Percentiles rank a stretch among this genome's conserved stretches.
phyloP scores from a whole-genome alignment of 2,888 invertebrate genomes.

The Melanostoma scalare region DNA sequence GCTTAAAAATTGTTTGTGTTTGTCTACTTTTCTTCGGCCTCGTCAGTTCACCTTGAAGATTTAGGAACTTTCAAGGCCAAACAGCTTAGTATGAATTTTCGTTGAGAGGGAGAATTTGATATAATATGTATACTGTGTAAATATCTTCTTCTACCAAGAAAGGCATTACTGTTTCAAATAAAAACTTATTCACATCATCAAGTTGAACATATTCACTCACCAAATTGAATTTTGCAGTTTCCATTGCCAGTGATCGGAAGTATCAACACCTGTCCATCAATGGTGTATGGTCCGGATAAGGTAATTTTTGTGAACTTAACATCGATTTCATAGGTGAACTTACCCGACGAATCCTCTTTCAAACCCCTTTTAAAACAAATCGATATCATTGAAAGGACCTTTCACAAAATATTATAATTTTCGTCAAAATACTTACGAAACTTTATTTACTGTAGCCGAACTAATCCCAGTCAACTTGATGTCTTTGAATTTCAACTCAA shows the following conservation, averaged over 20 bases:
- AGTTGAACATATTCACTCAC: constrained; percentile 68
- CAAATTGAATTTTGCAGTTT: constrained; percentile 73
- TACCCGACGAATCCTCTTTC: constrained; percentile 23
- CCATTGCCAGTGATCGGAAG: constrained; percentile 79
- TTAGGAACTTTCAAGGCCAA: too few species aligned
- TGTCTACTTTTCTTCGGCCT: too few species aligned
- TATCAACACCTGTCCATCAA: constrained; percentile 78
- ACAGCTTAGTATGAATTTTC: too few species aligned
- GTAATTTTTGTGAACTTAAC: constrained; percentile 75
- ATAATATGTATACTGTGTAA: too few species aligned
- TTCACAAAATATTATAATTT: not conserved
- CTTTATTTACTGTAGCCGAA: constrained; percentile 61
- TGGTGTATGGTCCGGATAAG: constrained; percentile 77
- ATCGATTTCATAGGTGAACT: constrained; percentile 73
- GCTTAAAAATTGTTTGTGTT: too few species aligned
- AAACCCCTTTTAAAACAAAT: constrained; percentile 35
- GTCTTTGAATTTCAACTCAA: constrained; percentile 78
- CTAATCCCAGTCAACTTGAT: constrained; percentile 77
- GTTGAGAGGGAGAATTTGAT: too few species aligned
- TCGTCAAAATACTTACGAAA: constrained; percentile 74
- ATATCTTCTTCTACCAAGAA: too few species aligned
- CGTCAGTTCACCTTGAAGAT: too few species aligned
- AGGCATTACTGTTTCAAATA: too few species aligned
- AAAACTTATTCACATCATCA: too few species aligned
- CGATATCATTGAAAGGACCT: not conserved